A percentile compares a stretch with the other conserved stretches of the same genome.
These are phyloP conservation scores for Alviniconcha strummeri DNA, from an alignment of 2,888 invertebrate species.

Conservation along the genomic window DNA sequence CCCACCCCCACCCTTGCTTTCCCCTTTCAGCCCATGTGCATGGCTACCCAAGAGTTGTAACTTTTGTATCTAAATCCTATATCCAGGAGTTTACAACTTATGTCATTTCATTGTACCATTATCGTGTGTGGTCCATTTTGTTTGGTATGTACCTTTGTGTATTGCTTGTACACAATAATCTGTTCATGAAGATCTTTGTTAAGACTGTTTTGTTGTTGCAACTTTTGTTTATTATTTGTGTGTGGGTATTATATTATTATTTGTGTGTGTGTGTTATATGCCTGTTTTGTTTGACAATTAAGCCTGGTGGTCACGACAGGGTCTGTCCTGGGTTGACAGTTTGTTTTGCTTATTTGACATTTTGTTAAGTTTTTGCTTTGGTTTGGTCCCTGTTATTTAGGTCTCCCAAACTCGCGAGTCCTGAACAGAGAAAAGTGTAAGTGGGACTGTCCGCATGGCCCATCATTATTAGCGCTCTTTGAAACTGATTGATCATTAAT, in stretches of 20 bases:
- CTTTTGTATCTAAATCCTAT: too few relatives aligned
- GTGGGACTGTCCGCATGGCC: constrained; percentile 33
- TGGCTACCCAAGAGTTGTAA: too few relatives aligned
- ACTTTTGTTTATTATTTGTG: neutral
- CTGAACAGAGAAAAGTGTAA: constrained; percentile 55
- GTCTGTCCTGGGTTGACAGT: neutral
- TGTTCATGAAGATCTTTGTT: neutral
- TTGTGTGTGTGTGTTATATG: neutral
- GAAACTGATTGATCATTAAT: neutral
- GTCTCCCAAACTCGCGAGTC: constrained; percentile 35
- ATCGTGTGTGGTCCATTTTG: too few relatives aligned
- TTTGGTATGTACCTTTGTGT: too few relatives aligned
- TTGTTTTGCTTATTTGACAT: constrained; percentile 15
- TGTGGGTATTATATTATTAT: neutral
- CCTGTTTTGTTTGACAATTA: neutral
- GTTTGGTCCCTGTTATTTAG: constrained; percentile 30
- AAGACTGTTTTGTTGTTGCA: neutral
- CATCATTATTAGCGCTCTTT: neutral
- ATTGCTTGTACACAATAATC: neutral
- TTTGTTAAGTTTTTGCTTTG: constrained; percentile 4
- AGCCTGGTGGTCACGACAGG: too few relatives aligned
- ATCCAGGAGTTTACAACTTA: too few relatives aligned
- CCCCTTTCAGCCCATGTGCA: neutral
- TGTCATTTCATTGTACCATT: too few relatives aligned
- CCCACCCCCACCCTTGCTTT: neutral